These are phyloP conservation scores for Brachionus plicatilis DNA, from an alignment of 1,140 invertebrate genomes.

Conservation along the genomic window DNA sequence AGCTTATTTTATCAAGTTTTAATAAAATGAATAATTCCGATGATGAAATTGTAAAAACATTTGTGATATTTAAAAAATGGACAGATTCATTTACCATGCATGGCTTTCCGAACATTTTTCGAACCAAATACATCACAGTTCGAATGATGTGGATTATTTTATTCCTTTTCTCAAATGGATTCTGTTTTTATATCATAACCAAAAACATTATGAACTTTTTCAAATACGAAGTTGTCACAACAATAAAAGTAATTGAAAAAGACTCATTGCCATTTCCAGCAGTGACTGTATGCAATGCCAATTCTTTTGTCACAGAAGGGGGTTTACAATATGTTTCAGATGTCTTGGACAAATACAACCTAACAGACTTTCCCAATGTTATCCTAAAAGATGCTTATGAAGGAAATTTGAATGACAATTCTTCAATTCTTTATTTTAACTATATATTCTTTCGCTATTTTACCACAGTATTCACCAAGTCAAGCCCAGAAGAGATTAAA, in stretches of 20 bases:
- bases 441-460: not conserved
- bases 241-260: not conserved
- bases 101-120: constrained; percentile 14
- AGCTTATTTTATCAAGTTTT: not conserved
- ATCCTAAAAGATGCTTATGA: not conserved
- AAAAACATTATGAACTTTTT: not conserved
- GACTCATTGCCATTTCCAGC: not conserved
- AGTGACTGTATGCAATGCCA: constrained; percentile 21
- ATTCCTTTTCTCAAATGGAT: not conserved
- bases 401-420: not conserved
- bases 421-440: not conserved
- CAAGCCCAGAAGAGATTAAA: not conserved
- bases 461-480: not conserved
- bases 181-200: not conserved
- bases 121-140: not conserved
- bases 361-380: not conserved
- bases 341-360: not conserved
- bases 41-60: not conserved
- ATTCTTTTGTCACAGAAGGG: not conserved
- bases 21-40: not conserved
- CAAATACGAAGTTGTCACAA: not conserved
- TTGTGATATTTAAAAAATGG: not conserved
- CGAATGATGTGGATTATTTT: not conserved
- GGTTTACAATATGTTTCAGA: not conserved
- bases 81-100: not conserved